Evolutionary conservation across 2,888 invertebrate species (phyloP).

Genomic region (Notodonta ziczac): DNA sequence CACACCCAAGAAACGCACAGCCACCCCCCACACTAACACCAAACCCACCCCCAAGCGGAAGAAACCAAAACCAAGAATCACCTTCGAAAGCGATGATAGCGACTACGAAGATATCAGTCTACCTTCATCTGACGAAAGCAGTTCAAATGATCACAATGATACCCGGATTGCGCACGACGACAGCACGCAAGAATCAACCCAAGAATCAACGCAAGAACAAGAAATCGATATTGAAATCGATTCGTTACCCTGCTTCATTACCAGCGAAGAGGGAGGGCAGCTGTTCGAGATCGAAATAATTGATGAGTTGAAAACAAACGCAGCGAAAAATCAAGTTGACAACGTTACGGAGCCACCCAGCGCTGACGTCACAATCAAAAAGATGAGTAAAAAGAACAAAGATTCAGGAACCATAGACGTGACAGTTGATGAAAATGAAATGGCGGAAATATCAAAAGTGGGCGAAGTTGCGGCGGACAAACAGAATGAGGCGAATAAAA

Average conservation of each 20-base stretch:
- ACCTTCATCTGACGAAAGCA: neutral
- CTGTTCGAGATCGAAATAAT: slow-evolving; percentile 49
- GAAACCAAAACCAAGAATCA: slow-evolving; percentile 27
- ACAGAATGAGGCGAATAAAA: neutral
- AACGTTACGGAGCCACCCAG: neutral
- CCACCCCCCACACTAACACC: neutral
- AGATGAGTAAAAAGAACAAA: neutral
- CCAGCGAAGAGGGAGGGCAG: slow-evolving; percentile 15
- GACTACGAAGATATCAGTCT: neutral
- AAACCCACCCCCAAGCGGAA: neutral
- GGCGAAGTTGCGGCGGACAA: neutral
- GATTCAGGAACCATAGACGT: neutral
- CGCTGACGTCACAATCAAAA: neutral
- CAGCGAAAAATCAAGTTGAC: neutral
- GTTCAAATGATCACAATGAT: neutral
- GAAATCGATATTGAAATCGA: slow-evolving; percentile 14
- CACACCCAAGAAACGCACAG: neutral
- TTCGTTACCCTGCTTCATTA: slow-evolving; percentile 14
- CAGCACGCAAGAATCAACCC: neutral
- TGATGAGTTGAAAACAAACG: slow-evolving; percentile 24
- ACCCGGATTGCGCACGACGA: neutral
- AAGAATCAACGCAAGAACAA: slow-evolving; percentile 6
- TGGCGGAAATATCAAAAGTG: neutral
- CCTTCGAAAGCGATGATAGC: neutral
- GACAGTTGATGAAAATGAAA: neutral